Conservation (phyloP, 1,140 invertebrate genomes). For the Danaus plexippus region DNA sequence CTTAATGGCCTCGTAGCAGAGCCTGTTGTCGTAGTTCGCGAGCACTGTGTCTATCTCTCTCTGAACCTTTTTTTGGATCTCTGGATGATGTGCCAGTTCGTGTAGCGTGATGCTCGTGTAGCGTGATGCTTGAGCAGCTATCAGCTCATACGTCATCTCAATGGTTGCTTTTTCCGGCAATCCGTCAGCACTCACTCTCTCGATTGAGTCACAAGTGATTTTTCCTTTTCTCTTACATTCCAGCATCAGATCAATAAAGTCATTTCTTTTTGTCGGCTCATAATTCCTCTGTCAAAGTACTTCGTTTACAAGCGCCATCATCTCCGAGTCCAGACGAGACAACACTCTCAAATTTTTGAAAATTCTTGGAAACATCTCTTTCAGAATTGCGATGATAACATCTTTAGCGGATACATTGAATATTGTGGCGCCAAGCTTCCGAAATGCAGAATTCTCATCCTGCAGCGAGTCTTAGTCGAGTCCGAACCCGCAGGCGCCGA, state of each 20-base stretch:
- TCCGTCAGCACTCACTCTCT: constrained; percentile 55
- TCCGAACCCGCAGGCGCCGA: constrained; percentile 64
- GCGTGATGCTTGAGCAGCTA: constrained; percentile 72
- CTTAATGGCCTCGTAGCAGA: constrained; percentile 65
- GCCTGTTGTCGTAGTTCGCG: constrained; percentile 44
- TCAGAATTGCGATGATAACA: constrained; percentile 21
- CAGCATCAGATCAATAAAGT: constrained; percentile 74
- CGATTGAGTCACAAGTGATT: constrained; percentile 47
- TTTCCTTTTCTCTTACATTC: constrained; percentile 63
- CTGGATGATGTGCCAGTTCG: constrained; percentile 72
- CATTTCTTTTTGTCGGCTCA: constrained; percentile 56
- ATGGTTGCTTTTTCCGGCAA: constrained; percentile 28
- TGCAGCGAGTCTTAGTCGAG: constrained; percentile 49
- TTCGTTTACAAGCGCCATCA: constrained; percentile 27
- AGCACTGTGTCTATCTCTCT: constrained; percentile 72
- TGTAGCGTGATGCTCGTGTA: constrained; percentile 71
- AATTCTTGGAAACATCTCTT: constrained; percentile 32
- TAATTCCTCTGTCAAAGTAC: constrained; percentile 36
- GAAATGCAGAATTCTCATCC: constrained; percentile 49
- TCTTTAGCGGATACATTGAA: constrained; percentile 29
- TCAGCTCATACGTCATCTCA: constrained; percentile 36
- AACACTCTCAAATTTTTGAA: constrained; percentile 33
- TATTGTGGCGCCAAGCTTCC: constrained; percentile 49
- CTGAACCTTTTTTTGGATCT: constrained; percentile 72
- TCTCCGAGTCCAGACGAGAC: constrained; percentile 26